Conservation (phyloP, 2,113 vertebrate genomes). For the Hemibagrus wyckioides region DNA sequence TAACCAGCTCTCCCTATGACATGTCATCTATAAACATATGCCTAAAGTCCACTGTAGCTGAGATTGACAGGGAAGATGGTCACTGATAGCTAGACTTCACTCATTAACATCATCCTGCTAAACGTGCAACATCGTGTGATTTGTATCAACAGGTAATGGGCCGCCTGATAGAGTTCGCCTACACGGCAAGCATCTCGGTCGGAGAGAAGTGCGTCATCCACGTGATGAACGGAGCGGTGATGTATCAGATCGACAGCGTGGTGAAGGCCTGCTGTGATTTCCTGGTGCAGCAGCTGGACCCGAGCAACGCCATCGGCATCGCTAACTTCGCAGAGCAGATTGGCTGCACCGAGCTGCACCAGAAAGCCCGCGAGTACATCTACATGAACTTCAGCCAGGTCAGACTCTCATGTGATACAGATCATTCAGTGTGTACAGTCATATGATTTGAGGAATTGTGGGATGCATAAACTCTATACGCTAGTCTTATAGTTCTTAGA, state of each 20-base stretch:
- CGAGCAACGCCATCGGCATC: conserved; percentile 95
- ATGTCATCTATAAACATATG: not conserved
- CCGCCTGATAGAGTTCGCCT: conserved; percentile 89
- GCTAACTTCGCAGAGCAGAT: conserved; percentile 94
- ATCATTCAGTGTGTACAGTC: not conserved
- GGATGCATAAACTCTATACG: not conserved
- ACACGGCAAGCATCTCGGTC: conserved; percentile 91
- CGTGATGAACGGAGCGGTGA: conserved; percentile 92
- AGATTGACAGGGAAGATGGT: not conserved
- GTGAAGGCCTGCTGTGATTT: conserved; percentile 92
- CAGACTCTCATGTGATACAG: conserved; percentile 11
- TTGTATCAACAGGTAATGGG: conserved; percentile 81
- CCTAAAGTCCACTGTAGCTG: not conserved
- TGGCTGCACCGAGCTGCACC: conserved; percentile 85
- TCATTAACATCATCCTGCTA: not conserved
- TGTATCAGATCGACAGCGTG: conserved; percentile 97
- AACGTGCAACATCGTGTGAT: not conserved
- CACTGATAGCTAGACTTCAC: not conserved
- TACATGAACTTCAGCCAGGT: conserved; percentile 95
- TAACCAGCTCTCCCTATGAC: not conserved
- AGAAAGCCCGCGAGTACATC: conserved; percentile 91
- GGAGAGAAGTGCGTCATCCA: conserved; percentile 93
- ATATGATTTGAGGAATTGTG: not conserved
- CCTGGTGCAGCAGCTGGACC: conserved; percentile 89
- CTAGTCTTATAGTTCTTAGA: not conserved